Conservation (phyloP, 2,888 invertebrate genomes). For the Rhagonycha fulva region DNA sequence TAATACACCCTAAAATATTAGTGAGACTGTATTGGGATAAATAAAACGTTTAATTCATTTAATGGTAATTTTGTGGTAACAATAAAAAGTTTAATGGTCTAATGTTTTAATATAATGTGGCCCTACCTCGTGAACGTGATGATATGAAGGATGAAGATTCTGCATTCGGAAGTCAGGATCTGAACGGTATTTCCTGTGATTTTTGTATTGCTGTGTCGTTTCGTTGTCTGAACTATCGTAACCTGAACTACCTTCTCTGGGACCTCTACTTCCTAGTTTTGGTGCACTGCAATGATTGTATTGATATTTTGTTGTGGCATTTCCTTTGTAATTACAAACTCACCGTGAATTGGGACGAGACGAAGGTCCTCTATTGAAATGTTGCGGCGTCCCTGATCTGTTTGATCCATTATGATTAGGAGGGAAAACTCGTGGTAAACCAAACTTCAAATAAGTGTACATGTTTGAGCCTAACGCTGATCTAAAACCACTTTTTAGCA, state of each 20-base stretch:
- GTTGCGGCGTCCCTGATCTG: constrained; percentile 67
- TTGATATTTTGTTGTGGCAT: not conserved
- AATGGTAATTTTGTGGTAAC: not conserved
- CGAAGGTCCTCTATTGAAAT: constrained; percentile 50
- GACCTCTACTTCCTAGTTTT: constrained; percentile 63
- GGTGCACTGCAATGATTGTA: constrained; percentile 54
- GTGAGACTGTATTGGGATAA: constrained; percentile 4
- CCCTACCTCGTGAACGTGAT: constrained; percentile 51
- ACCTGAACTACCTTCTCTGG: constrained; percentile 86
- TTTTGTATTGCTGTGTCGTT: constrained; percentile 65
- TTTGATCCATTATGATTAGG: constrained; percentile 78
- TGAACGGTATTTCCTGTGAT: constrained; percentile 78
- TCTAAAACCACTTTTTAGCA: constrained; percentile 52
- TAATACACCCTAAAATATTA: constrained; percentile 30
- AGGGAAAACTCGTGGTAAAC: constrained; percentile 88
- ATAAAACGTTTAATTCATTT: not conserved
- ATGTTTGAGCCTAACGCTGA: constrained; percentile 88
- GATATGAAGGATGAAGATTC: constrained; percentile 62
- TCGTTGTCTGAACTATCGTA: constrained; percentile 90
- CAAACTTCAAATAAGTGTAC: constrained; percentile 93
- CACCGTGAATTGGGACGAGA: constrained; percentile 61
- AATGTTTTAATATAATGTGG: constrained; percentile 5
- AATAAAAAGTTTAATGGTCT: constrained; percentile 5
- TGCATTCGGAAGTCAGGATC: constrained; percentile 84
- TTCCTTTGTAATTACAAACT: not conserved